Conservation (phyloP, 2,797 vertebrate genomes). For the Momotus momota region DNA sequence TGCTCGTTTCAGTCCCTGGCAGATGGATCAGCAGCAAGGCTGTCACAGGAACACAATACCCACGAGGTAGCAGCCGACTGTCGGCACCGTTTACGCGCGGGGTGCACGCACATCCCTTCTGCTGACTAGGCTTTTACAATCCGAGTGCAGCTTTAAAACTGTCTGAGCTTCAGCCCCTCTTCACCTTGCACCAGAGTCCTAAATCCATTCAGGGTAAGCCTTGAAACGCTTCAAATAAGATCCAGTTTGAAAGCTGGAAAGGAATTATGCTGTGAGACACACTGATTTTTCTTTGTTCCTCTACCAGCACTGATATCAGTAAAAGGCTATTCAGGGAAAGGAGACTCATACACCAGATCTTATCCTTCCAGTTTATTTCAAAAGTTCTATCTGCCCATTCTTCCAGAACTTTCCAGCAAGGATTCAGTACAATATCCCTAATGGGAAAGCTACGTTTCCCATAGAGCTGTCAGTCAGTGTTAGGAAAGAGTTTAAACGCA, state of each 20-base stretch:
- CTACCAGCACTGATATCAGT: background rate
- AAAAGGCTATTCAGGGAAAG: background rate
- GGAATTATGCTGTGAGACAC: background rate
- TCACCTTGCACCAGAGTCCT: background rate
- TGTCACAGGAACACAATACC: background rate
- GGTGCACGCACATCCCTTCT: background rate
- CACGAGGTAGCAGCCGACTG: background rate
- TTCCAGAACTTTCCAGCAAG: slow-evolving; percentile 33
- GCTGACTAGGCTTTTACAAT: background rate
- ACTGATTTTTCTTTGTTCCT: background rate
- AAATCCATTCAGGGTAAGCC: background rate
- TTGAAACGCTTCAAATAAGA: background rate
- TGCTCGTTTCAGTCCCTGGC: background rate
- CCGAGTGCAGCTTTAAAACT: fast-evolving
- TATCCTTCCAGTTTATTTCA: background rate
- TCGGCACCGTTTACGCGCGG: background rate
- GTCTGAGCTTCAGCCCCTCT: background rate
- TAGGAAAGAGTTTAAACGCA: slow-evolving; percentile 22
- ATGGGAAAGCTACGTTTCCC: slow-evolving; percentile 10
- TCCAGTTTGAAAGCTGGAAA: too few species aligned
- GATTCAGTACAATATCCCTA: slow-evolving; percentile 10
- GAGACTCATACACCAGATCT: background rate
- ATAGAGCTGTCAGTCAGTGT: slow-evolving; percentile 8
- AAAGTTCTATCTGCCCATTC: background rate
- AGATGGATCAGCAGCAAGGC: background rate